phyloP scores from a whole-genome alignment of 1,140 invertebrate genomes.

The Drosophila kohkoa region DNA sequence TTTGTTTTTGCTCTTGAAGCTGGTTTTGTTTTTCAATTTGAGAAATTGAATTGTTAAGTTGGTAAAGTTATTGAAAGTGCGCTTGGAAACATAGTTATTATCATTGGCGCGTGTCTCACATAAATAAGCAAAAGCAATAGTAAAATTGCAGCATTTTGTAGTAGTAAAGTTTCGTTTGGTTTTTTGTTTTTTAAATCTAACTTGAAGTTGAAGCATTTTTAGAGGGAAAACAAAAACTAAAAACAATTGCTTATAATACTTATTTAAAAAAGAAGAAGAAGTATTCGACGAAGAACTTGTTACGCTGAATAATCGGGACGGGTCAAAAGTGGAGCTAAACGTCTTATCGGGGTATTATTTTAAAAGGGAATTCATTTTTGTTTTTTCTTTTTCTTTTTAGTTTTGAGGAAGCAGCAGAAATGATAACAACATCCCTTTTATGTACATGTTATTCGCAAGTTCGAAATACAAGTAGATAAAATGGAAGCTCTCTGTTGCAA shows the following conservation, averaged over 20 bases:
- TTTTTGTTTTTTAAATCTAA: conserved; percentile 10
- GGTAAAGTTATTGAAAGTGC: conserved; percentile 34
- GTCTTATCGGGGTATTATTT: background rate
- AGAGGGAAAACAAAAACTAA: conserved; percentile 3
- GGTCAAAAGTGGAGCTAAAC: background rate
- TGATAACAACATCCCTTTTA: conserved; percentile 71
- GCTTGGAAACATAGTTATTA: conserved; percentile 26
- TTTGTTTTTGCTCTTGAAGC: conserved; percentile 12
- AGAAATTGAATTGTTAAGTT: conserved; percentile 3
- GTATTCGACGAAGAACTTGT: conserved; percentile 3
- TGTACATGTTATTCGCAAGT: conserved; percentile 29
- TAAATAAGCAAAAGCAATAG: conserved; percentile 48
- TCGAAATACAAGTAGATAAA: conserved; percentile 57
- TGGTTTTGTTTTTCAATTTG: conserved; percentile 8
- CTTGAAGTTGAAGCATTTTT: conserved; percentile 40
- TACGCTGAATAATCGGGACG: background rate
- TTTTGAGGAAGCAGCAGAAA: conserved; percentile 62
- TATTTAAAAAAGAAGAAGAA: background rate
- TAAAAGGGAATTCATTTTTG: conserved; percentile 3
- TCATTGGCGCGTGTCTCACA: conserved; percentile 44
- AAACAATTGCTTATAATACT: conserved; percentile 1
- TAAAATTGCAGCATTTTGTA: conserved; percentile 23
- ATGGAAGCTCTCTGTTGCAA: conserved; percentile 78
- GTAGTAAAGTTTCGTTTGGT: background rate
- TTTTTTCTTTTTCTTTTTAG: background rate